phyloP scores from a whole-genome alignment of 2,888 invertebrate genomes.

The Ischnus inquisitorius region DNA sequence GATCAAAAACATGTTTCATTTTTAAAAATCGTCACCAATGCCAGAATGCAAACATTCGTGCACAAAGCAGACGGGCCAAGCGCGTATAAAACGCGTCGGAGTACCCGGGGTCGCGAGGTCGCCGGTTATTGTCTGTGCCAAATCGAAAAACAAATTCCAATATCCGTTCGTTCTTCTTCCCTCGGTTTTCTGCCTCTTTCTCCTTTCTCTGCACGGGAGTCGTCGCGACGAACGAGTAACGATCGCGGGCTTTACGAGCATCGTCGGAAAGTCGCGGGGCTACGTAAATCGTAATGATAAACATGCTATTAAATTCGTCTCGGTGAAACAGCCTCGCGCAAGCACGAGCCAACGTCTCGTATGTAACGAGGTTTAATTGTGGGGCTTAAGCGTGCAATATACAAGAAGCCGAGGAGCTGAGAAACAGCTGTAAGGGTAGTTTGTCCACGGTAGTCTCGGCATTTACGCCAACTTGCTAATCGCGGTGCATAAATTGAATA shows the following conservation, averaged over 20 bases:
- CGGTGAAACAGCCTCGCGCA: neutral
- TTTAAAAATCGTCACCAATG: too few relatives aligned
- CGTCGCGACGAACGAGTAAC: constrained; percentile 17
- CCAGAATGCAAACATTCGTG: neutral
- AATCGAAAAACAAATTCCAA: constrained; percentile 25
- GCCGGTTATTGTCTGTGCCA: too few relatives aligned
- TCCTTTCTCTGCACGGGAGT: neutral
- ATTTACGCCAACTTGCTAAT: neutral
- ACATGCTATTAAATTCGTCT: constrained; percentile 58
- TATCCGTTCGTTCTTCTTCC: constrained; percentile 42
- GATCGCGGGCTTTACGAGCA: constrained; percentile 41
- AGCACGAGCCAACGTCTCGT: constrained; percentile 34
- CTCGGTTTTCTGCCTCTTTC: constrained; percentile 1
- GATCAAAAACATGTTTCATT: too few relatives aligned
- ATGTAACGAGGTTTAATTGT: constrained; percentile 58
- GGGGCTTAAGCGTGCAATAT: constrained; percentile 19
- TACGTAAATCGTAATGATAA: constrained; percentile 59
- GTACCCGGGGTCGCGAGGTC: too few relatives aligned
- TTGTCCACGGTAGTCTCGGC: neutral
- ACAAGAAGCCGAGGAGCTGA: constrained; percentile 13
- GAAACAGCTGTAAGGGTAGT: constrained; percentile 2
- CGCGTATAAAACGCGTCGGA: too few relatives aligned
- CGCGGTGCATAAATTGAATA: neutral
- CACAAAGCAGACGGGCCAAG: neutral
- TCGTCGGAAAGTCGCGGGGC: constrained; percentile 29